Conservation (phyloP, 1,140 invertebrate species). For the Steinernema khuongi region DNA sequence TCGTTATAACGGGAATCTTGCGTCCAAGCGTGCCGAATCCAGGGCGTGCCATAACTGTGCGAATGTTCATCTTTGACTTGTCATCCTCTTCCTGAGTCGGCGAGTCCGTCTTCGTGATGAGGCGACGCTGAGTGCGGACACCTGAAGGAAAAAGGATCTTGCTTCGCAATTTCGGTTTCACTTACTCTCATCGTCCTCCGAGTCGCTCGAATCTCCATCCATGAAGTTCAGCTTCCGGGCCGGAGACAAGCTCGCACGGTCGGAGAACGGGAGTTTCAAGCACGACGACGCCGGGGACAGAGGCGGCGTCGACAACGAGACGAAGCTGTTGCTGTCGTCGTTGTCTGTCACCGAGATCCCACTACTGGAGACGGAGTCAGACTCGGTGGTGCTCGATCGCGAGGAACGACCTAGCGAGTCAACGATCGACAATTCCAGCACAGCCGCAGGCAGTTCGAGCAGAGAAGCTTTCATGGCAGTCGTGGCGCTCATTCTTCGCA, state of each 20-base stretch:
- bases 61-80: slow-evolving; percentile 32
- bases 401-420: no score
- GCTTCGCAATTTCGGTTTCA: no score
- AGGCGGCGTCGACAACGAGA: neutral
- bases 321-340: neutral
- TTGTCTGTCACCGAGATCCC: neutral
- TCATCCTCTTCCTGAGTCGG: slow-evolving; percentile 20
- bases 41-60: slow-evolving; percentile 33
- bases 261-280: neutral
- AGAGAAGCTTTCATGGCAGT: no score
- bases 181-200: neutral
- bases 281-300: neutral
- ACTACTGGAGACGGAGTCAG: neutral
- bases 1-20: slow-evolving; percentile 29
- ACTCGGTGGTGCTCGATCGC: no score
- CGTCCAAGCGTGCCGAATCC: slow-evolving; percentile 33
- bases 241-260: no score
- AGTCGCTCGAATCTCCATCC: neutral
- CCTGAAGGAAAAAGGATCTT: no score
- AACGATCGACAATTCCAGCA: no score
- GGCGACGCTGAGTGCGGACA: neutral
- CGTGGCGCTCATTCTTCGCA: no score
- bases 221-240: no score
- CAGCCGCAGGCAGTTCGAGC: no score
- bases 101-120: neutral